Evolutionary conservation across 2,888 invertebrate species (phyloP).

Genomic region (Clitarchus hookeri): DNA sequence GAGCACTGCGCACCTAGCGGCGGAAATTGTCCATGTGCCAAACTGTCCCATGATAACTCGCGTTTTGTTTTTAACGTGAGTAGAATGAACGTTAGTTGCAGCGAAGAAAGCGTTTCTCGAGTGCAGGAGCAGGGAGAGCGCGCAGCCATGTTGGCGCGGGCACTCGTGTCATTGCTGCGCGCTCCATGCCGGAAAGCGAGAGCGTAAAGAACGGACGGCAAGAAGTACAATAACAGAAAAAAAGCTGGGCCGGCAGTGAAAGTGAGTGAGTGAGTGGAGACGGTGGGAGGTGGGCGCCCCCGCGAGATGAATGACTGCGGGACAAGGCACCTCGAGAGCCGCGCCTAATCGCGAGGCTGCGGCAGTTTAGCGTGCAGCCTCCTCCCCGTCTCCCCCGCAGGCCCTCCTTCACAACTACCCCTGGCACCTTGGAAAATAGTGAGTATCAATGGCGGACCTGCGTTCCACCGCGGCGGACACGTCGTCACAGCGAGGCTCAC

Average conservation of each 20-base stretch:
- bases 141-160: neutral
- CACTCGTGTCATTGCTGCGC: neutral
- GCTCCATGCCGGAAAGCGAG: neutral
- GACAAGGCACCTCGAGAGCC: slow-evolving; percentile 7
- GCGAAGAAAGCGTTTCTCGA: no score
- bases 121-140: no score
- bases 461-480: no score
- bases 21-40: no score
- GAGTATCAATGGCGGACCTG: no score
- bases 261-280: neutral
- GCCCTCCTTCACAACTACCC: neutral
- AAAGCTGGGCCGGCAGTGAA: neutral
- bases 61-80: no score
- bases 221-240: neutral
- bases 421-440: neutral
- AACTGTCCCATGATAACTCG: no score
- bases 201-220: neutral
- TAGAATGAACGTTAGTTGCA: no score
- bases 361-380: neutral
- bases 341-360: neutral
- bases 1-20: no score
- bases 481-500: no score
- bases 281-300: no score
- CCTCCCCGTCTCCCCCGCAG: neutral
- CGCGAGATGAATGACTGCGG: neutral